phyloP scores from a whole-genome alignment of 2,888 invertebrate genomes.

The Fragum whitleyi region DNA sequence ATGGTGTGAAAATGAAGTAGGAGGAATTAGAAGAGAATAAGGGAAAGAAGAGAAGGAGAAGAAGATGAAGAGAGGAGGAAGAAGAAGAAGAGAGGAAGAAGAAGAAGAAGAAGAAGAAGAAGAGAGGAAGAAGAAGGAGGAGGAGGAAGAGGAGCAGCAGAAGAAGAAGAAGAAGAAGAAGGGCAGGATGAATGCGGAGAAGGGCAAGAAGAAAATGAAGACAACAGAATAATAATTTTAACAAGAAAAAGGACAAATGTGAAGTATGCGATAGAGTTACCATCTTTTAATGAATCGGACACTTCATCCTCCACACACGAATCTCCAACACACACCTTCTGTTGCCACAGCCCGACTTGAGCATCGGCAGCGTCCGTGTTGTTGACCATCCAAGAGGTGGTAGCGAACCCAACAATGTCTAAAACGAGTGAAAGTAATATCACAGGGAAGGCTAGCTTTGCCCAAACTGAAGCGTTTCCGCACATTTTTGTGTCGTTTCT shows the following conservation, averaged over 20 bases:
- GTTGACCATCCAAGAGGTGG: conserved; percentile 72
- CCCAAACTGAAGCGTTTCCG: conserved; percentile 70
- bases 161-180: no score
- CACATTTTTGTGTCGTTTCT: conserved; percentile 42
- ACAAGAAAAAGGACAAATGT: no score
- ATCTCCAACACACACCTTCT: conserved; percentile 58
- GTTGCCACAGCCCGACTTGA: conserved; percentile 70
- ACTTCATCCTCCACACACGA: conserved; percentile 40
- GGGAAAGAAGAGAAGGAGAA: no score
- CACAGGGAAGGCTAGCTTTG: conserved; percentile 68
- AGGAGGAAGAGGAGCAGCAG: no score
- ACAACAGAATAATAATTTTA: background rate
- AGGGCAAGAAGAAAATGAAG: background rate
- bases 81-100: no score
- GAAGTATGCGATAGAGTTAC: conserved; percentile 20
- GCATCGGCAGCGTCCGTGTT: conserved; percentile 57
- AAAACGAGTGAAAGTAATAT: conserved; percentile 62
- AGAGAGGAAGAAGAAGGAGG: no score
- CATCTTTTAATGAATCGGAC: conserved; percentile 28
- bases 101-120: no score
- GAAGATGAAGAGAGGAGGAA: no score
- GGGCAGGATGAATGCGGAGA: no score
- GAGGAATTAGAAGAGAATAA: no score
- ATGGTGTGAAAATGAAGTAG: no score
- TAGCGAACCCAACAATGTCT: conserved; percentile 72